phyloP scores from a whole-genome alignment of 2,888 invertebrate genomes.

The Eumacrocentrus americanus region DNA sequence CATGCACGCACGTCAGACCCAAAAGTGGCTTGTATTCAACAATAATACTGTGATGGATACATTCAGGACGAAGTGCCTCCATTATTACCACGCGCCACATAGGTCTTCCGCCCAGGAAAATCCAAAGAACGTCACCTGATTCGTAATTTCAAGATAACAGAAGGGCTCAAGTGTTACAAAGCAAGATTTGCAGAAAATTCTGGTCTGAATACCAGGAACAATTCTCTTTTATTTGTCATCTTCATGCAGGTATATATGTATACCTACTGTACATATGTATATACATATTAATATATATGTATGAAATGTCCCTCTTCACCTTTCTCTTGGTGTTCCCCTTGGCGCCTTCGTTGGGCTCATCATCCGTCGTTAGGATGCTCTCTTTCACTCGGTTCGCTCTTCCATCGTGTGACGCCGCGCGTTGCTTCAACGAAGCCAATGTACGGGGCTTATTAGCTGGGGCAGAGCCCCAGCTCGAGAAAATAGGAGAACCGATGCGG shows the following conservation, averaged over 20 bases:
- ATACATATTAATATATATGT: too few relatives aligned
- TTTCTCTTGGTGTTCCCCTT: neutral
- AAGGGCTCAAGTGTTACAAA: constrained; percentile 10
- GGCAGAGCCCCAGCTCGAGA: constrained; percentile 4
- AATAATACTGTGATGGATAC: neutral
- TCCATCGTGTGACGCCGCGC: constrained; percentile 26
- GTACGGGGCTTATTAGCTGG: constrained; percentile 32
- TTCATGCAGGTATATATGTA: neutral
- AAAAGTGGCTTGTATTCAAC: neutral
- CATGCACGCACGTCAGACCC: neutral
- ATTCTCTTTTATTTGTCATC: constrained; percentile 7
- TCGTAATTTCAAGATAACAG: constrained; percentile 26
- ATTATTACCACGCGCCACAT: constrained; percentile 3
- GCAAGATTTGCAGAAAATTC: constrained; percentile 4
- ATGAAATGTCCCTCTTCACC: neutral
- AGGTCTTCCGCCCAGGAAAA: constrained; percentile 12
- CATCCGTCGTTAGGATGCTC: constrained; percentile 23
- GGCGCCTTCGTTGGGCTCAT: constrained; percentile 14
- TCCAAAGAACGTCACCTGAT: constrained; percentile 23
- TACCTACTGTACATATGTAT: too few relatives aligned
- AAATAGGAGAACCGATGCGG: constrained; percentile 25
- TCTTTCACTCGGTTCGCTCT: constrained; percentile 29
- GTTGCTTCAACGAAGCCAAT: constrained; percentile 37
- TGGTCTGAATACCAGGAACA: constrained; percentile 1
- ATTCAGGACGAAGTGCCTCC: neutral